Base-by-base conservation (phyloP, 2,113 vertebrate genomes). In the Geococcyx californianus region DNA sequence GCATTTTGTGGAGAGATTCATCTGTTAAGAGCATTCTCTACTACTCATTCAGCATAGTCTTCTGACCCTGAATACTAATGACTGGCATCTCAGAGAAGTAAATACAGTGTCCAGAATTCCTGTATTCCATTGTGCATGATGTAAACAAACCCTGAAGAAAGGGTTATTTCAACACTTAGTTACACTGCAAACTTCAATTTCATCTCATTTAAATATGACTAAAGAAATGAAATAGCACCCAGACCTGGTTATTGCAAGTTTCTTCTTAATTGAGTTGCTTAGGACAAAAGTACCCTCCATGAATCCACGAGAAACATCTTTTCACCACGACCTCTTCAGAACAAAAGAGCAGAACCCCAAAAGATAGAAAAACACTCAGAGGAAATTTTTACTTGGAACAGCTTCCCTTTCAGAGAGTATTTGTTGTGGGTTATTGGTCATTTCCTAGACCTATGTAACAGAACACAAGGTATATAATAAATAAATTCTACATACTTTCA, bases 311-410 rank as follows among this genome's bases (percentile, higher is more conserved):
- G 70, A 91, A 91, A 76, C 17, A 66, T 38, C 29, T 69, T 91
- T 73, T 45, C 51, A 45, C 29, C 56, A 36, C 49, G 29, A 12
- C 33, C 76, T 84, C 68, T 60, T 86, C 76, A 58, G 51, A 86
- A 79, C 16, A 80, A 70, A 78, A 38, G 28, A 81, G 45, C 29
- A 94, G 63, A 77, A 96, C 74, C 49, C 38, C 79, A 49, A 72
- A 18, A 33, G 34, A 17, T 49, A 56, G 0, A 8, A 54, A 36
- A 66, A 66, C 42, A 87, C 11, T 59, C 76, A 70, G 44, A 89
- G 85, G 60, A 92, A 92, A 95, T 73, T 72, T 55, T 42, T 52
- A 47, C 59, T 62, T 81, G 26, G 59, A 94, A 51, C 60, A 72
- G 77, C 60, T 96, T 95, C 82, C 83, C 60, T 89, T 73, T 24